These are phyloP conservation scores for Drosophila ogumai DNA, from an alignment of 1,140 invertebrate genomes.

Conservation along the genomic window DNA sequence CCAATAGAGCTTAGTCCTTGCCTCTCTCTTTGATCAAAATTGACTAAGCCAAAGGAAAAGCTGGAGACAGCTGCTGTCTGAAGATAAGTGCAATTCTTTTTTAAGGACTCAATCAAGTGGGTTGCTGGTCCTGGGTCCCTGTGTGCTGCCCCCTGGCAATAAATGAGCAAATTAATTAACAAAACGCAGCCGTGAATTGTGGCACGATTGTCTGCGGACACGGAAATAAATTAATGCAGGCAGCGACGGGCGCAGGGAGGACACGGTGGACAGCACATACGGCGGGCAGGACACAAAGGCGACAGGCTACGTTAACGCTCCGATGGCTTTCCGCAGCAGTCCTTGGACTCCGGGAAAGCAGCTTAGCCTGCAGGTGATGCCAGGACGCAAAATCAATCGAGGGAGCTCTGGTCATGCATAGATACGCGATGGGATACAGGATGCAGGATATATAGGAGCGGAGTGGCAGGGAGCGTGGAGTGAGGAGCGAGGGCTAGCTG, in stretches of 20 bases:
- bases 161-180: conserved; percentile 83
- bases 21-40: neutral
- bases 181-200: conserved; percentile 75
- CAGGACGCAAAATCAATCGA: conserved; percentile 78
- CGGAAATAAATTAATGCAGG: conserved; percentile 76
- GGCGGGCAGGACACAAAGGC: conserved; percentile 47
- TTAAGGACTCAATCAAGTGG: conserved; percentile 68
- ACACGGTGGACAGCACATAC: conserved; percentile 7
- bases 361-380: conserved; percentile 79
- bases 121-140: conserved; percentile 14
- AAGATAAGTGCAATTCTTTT: conserved; percentile 55
- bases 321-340: conserved; percentile 56
- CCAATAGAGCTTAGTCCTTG: neutral
- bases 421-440: conserved; percentile 44
- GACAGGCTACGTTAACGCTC: conserved; percentile 75
- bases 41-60: conserved; percentile 5
- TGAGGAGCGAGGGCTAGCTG: conserved; percentile 13
- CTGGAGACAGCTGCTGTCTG: conserved; percentile 40
- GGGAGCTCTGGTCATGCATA: conserved; percentile 71
- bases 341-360: conserved; percentile 54
- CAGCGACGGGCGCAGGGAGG: conserved; percentile 1
- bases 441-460: conserved; percentile 19
- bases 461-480: neutral
- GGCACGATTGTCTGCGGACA: conserved; percentile 68
- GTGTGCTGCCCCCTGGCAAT: conserved; percentile 47